A percentile compares a stretch with the other conserved stretches of the same genome.
Conservation (phyloP, 2,797 vertebrate genomes). For the Hypotaenidia philippensis region DNA sequence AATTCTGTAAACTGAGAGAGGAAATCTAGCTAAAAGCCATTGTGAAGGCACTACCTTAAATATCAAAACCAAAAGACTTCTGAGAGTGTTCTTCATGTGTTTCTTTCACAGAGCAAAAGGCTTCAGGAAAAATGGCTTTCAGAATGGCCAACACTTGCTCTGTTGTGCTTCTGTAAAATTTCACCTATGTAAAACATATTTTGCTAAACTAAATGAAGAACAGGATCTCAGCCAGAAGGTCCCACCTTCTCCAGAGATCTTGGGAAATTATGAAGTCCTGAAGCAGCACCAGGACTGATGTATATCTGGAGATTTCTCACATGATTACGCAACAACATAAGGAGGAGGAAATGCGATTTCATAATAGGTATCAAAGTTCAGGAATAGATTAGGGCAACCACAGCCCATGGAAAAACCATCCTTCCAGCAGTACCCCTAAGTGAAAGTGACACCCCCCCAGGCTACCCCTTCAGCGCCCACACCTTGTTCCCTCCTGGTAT, state of each 20-base stretch:
- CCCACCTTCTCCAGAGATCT: not conserved
- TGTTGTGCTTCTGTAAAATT: not conserved
- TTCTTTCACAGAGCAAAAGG: not conserved
- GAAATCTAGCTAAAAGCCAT: not conserved
- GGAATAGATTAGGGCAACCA: not conserved
- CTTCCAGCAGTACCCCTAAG: not conserved
- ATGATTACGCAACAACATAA: not conserved
- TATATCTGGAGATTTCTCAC: slow-evolving; percentile 2
- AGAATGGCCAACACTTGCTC: not conserved
- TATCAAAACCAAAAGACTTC: not conserved
- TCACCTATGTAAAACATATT: not conserved
- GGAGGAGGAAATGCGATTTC: not conserved
- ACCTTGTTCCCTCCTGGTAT: not conserved
- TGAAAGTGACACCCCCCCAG: not conserved
- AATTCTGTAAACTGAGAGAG: not conserved
- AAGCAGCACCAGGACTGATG: not conserved
- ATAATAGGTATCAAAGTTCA: not conserved
- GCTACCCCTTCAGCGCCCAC: not conserved
- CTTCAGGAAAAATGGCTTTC: not conserved
- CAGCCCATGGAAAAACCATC: not conserved
- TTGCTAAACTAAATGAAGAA: not conserved
- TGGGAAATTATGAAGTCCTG: not conserved
- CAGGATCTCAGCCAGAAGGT: not conserved
- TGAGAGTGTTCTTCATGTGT: not conserved
- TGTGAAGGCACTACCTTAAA: not conserved